Percentiles rank a stretch among this genome's conserved stretches.
Conservation (phyloP, 2,888 invertebrate species). For the Scaptomyza caliginosa region DNA sequence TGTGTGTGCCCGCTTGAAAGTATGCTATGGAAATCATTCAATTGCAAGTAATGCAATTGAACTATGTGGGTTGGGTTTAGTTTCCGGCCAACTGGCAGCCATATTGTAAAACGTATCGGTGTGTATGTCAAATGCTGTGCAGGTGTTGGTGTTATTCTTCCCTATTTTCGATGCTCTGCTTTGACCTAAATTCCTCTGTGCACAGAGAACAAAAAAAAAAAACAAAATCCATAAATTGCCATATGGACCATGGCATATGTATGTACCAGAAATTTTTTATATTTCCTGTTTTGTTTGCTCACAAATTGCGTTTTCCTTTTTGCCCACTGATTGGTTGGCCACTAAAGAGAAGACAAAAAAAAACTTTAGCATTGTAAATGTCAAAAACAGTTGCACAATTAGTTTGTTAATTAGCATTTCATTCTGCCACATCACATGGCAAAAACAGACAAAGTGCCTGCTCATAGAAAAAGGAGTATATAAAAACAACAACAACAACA, state of each 20-base stretch:
- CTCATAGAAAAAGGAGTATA: background rate
- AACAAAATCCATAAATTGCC: constrained; percentile 53
- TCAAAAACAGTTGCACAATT: constrained; percentile 74
- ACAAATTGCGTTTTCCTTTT: constrained; percentile 49
- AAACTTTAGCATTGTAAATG: constrained; percentile 66
- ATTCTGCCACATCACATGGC: constrained; percentile 58
- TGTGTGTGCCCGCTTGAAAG: constrained; percentile 35
- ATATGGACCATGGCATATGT: constrained; percentile 2
- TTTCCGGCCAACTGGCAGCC: constrained; percentile 24
- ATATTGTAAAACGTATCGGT: constrained; percentile 20
- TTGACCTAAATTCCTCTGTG: constrained; percentile 57
- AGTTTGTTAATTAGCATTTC: constrained; percentile 79
- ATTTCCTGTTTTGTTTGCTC: constrained; percentile 13
- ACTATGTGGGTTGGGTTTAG: constrained; percentile 8
- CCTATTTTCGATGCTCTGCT: constrained; percentile 19
- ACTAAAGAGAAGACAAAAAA: no score
- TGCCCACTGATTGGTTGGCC: background rate
- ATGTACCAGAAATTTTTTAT: constrained; percentile 9
- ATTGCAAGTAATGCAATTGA: constrained; percentile 64
- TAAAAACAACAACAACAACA: constrained; percentile 25
- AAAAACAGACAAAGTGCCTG: constrained; percentile 50
- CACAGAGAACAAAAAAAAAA: no score
- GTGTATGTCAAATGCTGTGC: constrained; percentile 7
- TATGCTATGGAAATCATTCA: constrained; percentile 60
- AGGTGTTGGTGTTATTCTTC: constrained; percentile 1